These are phyloP conservation scores for Caenorhabditis inopinata DNA, from an alignment of 1,140 invertebrate species.

Conservation along the genomic window DNA sequence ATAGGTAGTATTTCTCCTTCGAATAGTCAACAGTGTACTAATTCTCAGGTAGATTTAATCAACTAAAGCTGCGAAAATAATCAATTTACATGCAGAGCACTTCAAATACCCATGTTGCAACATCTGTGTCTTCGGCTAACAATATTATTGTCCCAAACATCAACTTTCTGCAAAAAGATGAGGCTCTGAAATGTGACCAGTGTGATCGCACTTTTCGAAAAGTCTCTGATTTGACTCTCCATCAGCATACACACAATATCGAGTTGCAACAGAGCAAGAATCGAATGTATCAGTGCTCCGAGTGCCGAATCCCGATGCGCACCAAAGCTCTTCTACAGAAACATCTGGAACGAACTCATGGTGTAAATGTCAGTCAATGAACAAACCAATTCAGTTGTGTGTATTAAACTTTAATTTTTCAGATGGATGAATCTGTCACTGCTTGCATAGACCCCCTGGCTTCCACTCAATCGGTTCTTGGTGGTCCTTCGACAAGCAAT, in stretches of 20 bases:
- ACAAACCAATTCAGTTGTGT: too few relatives aligned
- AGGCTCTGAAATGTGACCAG: conserved; percentile 52
- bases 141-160: neutral
- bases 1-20: neutral
- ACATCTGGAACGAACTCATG: conserved; percentile 51
- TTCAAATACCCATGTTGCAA: neutral
- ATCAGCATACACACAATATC: conserved; percentile 61
- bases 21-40: too few relatives aligned
- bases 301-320: conserved; percentile 48
- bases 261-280: conserved; percentile 53
- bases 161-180: conserved; percentile 26
- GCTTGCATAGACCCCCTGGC: conserved; percentile 17
- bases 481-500: conserved; percentile 33
- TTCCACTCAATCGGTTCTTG: conserved; percentile 35
- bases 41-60: neutral
- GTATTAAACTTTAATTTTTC: neutral
- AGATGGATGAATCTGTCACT: conserved; percentile 38
- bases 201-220: conserved; percentile 63
- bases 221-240: conserved; percentile 55
- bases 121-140: neutral
- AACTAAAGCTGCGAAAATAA: neutral
- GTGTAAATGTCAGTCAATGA: neutral
- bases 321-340: conserved; percentile 50
- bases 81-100: too few relatives aligned
- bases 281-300: conserved; percentile 48